Evolutionary conservation across 2,797 vertebrate species (phyloP).

Genomic region (Darevskia mixta): DNA sequence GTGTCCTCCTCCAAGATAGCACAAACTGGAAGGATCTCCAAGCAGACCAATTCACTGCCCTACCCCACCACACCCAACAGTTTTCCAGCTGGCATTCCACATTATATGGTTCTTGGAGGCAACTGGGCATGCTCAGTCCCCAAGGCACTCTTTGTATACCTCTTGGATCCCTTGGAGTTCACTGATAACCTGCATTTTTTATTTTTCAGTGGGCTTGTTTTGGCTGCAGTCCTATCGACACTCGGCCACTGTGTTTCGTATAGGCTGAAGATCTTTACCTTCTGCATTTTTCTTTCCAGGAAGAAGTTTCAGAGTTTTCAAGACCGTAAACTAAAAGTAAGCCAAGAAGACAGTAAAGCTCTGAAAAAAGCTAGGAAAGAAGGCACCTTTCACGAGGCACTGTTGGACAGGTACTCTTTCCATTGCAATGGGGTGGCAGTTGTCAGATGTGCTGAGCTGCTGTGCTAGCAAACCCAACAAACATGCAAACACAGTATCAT

Average conservation of each 20-base stretch:
- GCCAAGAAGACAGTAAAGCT: conserved; percentile 85
- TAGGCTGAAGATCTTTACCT: neutral
- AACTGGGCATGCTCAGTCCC: neutral
- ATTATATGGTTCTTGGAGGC: neutral
- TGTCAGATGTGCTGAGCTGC: neutral
- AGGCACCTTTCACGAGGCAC: conserved; percentile 92
- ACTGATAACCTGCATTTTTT: neutral
- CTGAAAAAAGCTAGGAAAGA: conserved; percentile 92
- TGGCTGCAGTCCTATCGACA: neutral
- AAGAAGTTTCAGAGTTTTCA: conserved; percentile 99
- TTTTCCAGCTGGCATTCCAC: neutral
- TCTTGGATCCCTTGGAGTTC: neutral
- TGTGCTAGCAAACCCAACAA: neutral
- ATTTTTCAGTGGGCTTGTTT: neutral
- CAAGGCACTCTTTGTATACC: neutral
- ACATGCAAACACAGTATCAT: neutral
- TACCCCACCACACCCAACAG: no score
- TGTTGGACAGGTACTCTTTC: conserved; percentile 90
- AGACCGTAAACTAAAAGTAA: conserved; percentile 92
- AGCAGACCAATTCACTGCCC: neutral
- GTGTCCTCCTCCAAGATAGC: neutral
- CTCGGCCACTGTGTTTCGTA: neutral
- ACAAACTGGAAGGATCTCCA: neutral
- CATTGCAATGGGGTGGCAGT: conserved; percentile 12
- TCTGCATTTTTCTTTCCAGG: conserved; percentile 75